Percentiles rank a stretch among this genome's conserved stretches.
Conservation (phyloP, 1,140 invertebrate genomes). For the Drosophila nebulosa region DNA sequence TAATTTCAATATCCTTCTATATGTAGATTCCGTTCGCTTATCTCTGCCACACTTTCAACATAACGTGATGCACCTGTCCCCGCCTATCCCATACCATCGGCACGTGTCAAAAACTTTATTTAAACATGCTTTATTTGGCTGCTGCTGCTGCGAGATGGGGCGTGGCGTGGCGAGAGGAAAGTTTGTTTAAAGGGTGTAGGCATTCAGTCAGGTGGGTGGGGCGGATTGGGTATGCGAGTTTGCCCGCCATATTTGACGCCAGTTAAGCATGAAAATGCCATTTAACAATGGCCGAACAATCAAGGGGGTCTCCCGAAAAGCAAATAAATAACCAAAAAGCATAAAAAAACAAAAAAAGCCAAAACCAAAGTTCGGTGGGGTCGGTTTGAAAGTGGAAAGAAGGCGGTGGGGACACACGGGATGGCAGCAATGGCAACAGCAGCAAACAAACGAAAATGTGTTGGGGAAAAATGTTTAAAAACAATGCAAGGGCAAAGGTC, state of each 20-base stretch:
- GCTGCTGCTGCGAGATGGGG: too few species aligned
- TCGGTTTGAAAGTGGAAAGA: too few species aligned
- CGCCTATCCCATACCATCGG: not conserved
- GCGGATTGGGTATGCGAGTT: not conserved
- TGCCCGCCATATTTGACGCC: constrained; percentile 71
- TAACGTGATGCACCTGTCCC: constrained; percentile 9
- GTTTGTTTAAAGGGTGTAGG: not conserved
- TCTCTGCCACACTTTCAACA: constrained; percentile 14
- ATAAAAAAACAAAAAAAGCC: constrained; percentile 12
- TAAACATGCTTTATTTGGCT: constrained; percentile 13
- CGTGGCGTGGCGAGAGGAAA: not conserved
- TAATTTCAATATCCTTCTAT: constrained; percentile 22
- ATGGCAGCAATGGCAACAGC: not conserved
- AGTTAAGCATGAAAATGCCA: constrained; percentile 77
- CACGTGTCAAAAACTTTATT: constrained; percentile 66
- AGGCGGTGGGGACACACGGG: not conserved
- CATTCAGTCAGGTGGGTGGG: not conserved
- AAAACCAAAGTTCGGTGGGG: constrained; percentile 4
- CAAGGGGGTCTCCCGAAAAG: constrained; percentile 9
- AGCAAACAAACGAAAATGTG: constrained; percentile 51
- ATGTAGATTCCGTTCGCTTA: constrained; percentile 10
- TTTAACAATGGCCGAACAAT: constrained; percentile 60
- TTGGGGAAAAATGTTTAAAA: constrained; percentile 61
- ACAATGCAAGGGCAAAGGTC: constrained; percentile 46
- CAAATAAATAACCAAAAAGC: constrained; percentile 68